A percentile compares a stretch with the other conserved stretches of the same genome.
Evolutionary conservation across 2,113 vertebrate genomes (phyloP).

Genomic region (Semnornis frantzii): DNA sequence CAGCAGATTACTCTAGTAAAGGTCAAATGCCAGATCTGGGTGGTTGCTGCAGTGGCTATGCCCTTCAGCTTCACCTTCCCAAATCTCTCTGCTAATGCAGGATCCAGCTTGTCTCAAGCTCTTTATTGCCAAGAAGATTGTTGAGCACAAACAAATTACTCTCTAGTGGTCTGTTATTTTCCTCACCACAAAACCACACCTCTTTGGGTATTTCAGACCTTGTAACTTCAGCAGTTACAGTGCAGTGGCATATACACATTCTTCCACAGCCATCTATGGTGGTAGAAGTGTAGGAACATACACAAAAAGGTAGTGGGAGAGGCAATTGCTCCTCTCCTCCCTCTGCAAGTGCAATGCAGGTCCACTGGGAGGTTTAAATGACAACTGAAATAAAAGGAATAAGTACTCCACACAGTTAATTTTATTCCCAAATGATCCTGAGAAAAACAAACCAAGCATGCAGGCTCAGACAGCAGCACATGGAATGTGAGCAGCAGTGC

Average conservation of each 20-base stretch:
- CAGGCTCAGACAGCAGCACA: background rate
- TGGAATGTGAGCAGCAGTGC: background rate
- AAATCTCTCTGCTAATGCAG: background rate
- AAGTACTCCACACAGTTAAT: background rate
- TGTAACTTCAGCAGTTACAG: background rate
- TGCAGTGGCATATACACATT: fast-evolving
- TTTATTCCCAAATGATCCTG: background rate
- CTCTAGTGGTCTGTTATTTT: background rate
- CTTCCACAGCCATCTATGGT: background rate
- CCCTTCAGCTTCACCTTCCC: background rate
- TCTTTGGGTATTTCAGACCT: background rate
- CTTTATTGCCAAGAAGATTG: background rate
- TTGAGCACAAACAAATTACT: background rate
- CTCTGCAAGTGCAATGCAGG: background rate
- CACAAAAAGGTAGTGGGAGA: background rate
- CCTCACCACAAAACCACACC: background rate
- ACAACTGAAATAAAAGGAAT: background rate
- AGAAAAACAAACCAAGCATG: background rate
- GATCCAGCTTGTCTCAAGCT: background rate
- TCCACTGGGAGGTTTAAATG: background rate
- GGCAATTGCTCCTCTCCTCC: background rate
- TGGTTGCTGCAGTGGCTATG: background rate
- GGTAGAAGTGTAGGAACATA: background rate
- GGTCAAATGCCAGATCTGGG: background rate
- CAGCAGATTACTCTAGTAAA: background rate